Base-by-base conservation (phyloP, 2,888 invertebrate genomes). In the Cyrtodaria siliqua region DNA sequence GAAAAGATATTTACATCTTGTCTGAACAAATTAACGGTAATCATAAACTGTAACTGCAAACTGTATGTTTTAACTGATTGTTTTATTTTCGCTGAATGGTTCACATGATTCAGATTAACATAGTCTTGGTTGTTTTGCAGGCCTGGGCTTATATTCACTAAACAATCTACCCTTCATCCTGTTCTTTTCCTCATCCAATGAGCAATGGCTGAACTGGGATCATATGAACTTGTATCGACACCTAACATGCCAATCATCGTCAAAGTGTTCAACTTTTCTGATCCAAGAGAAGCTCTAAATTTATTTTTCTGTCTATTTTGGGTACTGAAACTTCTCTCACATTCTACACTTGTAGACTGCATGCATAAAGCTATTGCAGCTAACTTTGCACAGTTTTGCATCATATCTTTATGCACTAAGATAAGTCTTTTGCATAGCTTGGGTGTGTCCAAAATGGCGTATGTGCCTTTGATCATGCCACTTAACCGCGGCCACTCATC, bases 341-440 rank as follows among this genome's bases (percentile, higher is more conserved):
- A 8, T 24, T 38, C 40, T 14, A 14, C 76, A 71, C 76, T 76
- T 23, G 66, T 76, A 14, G 69, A 23, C 40, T 44, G 16, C 24
- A 71, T 40, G 40, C 70, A 76, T 8, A 71, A 52, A 12, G 70
- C 70, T n/a, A 71, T 71, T 20, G 18, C 53, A 18, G 56, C 55
- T 33, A 67, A 20, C 20, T 33, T 59, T 26, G 67, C 6, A 14
- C 57, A 33, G 24, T 67, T 59, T 33, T 49, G 67, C 16, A 67
- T n/a, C n/a, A 50, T 29, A 9, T 18, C 20, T 16, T 55, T 55
- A n/a, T 55, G 62, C 33, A 23, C 8, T 12, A 62, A 29, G 23
- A 62, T 62, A 14, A 62, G 2, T 33, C 9, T 29, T 24, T 62
- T 47, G 23, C 62, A 50, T n/a, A 62, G 62, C 24, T 49, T 29